These are phyloP conservation scores for Trichomycterus rosablanca DNA, from an alignment of 2,113 vertebrate species.

Conservation along the genomic window DNA sequence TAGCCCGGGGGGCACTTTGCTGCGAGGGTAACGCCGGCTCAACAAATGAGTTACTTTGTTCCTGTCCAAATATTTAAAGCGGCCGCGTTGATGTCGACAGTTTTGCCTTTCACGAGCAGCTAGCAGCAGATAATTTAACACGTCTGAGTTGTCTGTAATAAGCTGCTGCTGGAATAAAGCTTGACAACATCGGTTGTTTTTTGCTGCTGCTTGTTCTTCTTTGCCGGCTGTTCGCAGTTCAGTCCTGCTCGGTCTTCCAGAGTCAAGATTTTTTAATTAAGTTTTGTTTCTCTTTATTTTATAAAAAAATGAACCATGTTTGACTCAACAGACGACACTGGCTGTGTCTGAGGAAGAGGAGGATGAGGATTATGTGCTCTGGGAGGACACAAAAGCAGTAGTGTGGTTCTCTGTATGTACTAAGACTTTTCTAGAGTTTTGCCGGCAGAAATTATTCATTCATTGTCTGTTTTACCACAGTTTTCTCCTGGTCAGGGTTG, in stretches of 20 bases:
- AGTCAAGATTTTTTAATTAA: neutral
- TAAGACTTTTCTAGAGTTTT: no score
- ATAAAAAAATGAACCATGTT: no score
- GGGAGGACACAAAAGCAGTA: no score
- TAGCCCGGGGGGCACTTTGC: constrained; percentile 5
- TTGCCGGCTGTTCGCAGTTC: neutral
- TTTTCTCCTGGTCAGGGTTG: no score
- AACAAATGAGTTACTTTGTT: neutral
- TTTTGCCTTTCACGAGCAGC: neutral
- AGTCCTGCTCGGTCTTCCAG: neutral
- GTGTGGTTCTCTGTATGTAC: no score
- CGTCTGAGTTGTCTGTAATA: neutral
- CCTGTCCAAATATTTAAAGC: constrained; percentile 10
- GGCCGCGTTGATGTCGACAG: neutral
- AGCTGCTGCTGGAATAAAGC: neutral
- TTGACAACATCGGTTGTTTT: neutral
- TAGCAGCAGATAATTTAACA: neutral
- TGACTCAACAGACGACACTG: no score
- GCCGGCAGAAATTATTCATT: no score
- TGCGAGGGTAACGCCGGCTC: neutral
- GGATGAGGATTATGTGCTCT: no score
- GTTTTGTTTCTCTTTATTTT: no score
- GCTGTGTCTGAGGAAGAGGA: no score
- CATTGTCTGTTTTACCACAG: no score
- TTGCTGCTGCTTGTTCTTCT: neutral